Evolutionary conservation across 2,797 vertebrate species (phyloP), one percentile per base, ranked within the genome.

Genomic region (Agapornis canus): DNA sequence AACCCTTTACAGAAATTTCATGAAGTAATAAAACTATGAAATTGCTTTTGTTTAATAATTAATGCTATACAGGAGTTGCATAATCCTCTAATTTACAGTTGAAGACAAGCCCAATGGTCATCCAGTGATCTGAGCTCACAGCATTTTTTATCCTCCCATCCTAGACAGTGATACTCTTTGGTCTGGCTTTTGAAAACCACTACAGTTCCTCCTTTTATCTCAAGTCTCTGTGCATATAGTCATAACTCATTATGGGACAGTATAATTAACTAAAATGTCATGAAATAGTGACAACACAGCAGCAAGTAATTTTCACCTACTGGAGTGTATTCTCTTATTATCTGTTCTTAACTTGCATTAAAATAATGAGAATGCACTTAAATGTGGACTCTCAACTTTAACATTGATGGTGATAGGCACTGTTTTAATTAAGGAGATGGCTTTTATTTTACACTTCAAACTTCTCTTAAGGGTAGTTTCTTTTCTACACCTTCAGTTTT

Each of bases 261-360:
- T 21, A 75, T 63, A 92, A 94, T 93, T 95, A 97, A 95, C 75
- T 47, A 85, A 95, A 95, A 88, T 69, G 35, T 76, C 91, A 92
- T 14, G 39, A 89, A 95, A 80, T 25, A 77, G 42, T 0, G 0
- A 85, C 65, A 76, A 73, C n/a, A 93, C 32, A 70, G 82, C 37
- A 87, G 68, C 60, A 92, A 92, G 87, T 78, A 81, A 96, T 96
- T 93, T 93, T 76, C 85, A 94, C 70, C 86, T 83, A 22, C 59
- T 56, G 26, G 22, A 83, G 42, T 48, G 39, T 37, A 68, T 65
- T 57, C 57, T 83, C 10, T 75, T 82, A 78, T 59, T 89, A 45
- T 42, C 72, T 57, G 57, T 63, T 91, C 82, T 52, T 42, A 92
- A 78, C 18, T 32, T 89, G 17, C 22, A 76, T 78, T 94, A 75